phyloP scores from a whole-genome alignment of 2,113 vertebrate genomes.

The Pampusana beccarii region DNA sequence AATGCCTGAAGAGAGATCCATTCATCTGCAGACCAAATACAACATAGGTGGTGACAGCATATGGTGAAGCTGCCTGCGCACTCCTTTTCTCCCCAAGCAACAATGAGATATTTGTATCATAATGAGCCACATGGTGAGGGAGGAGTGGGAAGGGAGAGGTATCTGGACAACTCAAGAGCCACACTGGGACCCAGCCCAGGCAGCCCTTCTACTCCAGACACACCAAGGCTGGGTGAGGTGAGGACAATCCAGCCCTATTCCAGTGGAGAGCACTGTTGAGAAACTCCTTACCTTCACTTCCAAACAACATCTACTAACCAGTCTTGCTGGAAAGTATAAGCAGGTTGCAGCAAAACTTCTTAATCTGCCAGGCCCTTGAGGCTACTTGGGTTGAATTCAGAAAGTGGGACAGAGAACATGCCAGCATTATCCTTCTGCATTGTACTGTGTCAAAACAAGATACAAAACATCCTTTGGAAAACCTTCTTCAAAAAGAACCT shows the following conservation, averaged over 20 bases:
- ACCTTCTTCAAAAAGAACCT: neutral
- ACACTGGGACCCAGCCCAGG: neutral
- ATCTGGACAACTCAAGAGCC: neutral
- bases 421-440: neutral
- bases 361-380: neutral
- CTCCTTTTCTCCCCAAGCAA: neutral
- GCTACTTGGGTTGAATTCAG: neutral
- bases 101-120: conserved; percentile 43
- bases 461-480: neutral
- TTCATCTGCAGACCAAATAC: neutral
- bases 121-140: conserved; percentile 32
- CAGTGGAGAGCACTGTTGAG: neutral
- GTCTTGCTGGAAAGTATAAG: neutral
- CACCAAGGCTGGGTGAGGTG: neutral
- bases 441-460: neutral
- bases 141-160: neutral
- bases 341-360: neutral
- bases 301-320: neutral
- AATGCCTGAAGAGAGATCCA: neutral
- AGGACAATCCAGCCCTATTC: neutral
- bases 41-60: neutral
- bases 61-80: neutral
- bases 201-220: neutral
- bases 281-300: neutral
- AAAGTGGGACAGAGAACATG: neutral